Base-by-base conservation (phyloP, 2,797 vertebrate genomes). In the Micrastur ruficollis region DNA sequence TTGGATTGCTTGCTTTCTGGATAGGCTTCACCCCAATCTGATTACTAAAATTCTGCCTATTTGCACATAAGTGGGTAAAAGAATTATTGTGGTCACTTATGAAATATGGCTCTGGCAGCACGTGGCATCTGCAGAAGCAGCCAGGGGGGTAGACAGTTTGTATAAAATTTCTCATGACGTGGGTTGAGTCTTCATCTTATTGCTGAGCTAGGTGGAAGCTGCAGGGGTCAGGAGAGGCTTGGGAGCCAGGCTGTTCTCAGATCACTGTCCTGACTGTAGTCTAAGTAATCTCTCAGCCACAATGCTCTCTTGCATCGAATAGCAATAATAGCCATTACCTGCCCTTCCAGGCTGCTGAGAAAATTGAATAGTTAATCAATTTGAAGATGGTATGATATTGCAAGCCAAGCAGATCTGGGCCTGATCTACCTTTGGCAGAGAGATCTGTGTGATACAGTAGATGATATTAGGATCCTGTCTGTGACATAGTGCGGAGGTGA, bases 281-380 rank as follows among this genome's bases (percentile, higher is more conserved):
- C 36, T 63, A 58, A 65, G 55, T 68, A 40, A 76, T 67, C 56
- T 63, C 42, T 82, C 55, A 89, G 44, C 9, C 68, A 52, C 63
- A 81, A 32, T 83, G 90, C 53, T 38, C 49, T 87, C 84, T 61
- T 93, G 71, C 75, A 78, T 27, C 65, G 84, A 95, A 89, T 18
- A 91, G 53, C 50, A 81, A 71, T 83, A 89, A 93, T 40, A 78
- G 40, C 65, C 4, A 5, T 87, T 94, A 89, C 71, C 36, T 93
- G 66, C 62, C 40, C 46, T 95, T 85, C 81, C 46, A 38, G 75
- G 49, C 56, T 93, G 88, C 81, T 89, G 81, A 91, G 89, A 95
- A 93, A 80, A 89, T 68, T 20, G 52, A 93, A 78, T n/a, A 78
- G 78, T 65, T 96, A 93, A 82, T 87, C 86, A 87, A 58, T 83